Evolutionary conservation across 1,140 invertebrate genomes (phyloP).

Genomic region (Drosophila navojoa): DNA sequence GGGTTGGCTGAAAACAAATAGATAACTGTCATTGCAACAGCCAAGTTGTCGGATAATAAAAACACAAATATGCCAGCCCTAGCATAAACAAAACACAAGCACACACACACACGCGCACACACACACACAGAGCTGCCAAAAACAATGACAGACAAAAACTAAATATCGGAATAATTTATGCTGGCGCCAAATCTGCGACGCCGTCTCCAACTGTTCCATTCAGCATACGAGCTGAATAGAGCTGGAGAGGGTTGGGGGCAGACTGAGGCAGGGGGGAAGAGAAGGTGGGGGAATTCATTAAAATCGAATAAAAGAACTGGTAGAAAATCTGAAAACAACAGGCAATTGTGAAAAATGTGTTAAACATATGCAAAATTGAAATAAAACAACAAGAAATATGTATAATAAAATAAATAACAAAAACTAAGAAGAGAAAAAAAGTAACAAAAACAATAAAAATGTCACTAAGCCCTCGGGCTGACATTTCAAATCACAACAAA

Average conservation of each 20-base stretch:
- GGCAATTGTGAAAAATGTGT: conserved; percentile 49
- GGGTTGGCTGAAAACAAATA: not conserved
- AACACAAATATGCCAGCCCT: conserved; percentile 8
- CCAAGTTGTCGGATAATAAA: conserved; percentile 5
- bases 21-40: conserved; percentile 4
- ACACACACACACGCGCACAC: not conserved
- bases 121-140: conserved; percentile 5
- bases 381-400: not conserved
- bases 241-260: not conserved
- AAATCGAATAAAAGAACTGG: conserved; percentile 27
- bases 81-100: not conserved
- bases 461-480: conserved; percentile 17
- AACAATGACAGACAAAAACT: conserved; percentile 31
- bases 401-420: conserved; percentile 2
- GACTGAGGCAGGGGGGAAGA: no score
- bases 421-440: conserved; percentile 1
- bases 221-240: conserved; percentile 4
- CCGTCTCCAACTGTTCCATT: conserved; percentile 17
- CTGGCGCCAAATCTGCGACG: conserved; percentile 42
- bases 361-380: conserved; percentile 45
- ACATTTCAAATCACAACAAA: conserved; percentile 40
- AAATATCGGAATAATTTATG: conserved; percentile 42
- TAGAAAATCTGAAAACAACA: conserved; percentile 40
- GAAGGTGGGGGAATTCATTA: conserved; percentile 28
- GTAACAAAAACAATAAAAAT: conserved; percentile 28